Evolutionary conservation across 2,113 vertebrate genomes (phyloP).

Genomic region (Aptenodytes forsteri): DNA sequence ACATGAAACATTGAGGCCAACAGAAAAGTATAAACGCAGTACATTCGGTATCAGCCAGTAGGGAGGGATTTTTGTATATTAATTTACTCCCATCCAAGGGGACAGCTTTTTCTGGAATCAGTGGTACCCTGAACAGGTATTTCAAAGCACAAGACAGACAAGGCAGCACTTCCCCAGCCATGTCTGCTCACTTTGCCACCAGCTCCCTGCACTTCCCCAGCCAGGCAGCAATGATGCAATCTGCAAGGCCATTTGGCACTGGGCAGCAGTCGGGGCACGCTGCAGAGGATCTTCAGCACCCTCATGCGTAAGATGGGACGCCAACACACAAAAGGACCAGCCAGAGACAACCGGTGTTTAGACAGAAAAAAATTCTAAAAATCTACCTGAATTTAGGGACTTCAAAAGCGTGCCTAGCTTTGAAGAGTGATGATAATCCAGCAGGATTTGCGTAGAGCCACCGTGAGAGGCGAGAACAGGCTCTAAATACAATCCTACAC

Average conservation of each 20-base stretch:
- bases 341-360: background rate
- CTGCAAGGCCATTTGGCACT: background rate
- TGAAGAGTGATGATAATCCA: conserved; percentile 12
- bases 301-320: fast-evolving
- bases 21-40: background rate
- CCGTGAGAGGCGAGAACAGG: conserved; percentile 29
- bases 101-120: background rate
- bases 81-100: background rate
- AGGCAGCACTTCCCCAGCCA: background rate
- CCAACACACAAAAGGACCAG: background rate
- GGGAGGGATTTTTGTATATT: background rate
- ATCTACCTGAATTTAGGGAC: background rate
- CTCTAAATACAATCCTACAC: conserved; percentile 30
- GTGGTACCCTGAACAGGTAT: background rate
- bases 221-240: background rate
- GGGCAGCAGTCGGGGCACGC: background rate
- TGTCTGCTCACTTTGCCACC: background rate
- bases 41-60: background rate
- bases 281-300: background rate
- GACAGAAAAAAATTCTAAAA: background rate
- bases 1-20: background rate
- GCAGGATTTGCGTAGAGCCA: background rate
- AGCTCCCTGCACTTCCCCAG: background rate
- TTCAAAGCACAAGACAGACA: background rate
- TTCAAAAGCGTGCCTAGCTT: background rate